A percentile compares a stretch with the other conserved stretches of the same genome.
Conservation (phyloP, 2,113 vertebrate species). For the Gracilinanus agilis region DNA sequence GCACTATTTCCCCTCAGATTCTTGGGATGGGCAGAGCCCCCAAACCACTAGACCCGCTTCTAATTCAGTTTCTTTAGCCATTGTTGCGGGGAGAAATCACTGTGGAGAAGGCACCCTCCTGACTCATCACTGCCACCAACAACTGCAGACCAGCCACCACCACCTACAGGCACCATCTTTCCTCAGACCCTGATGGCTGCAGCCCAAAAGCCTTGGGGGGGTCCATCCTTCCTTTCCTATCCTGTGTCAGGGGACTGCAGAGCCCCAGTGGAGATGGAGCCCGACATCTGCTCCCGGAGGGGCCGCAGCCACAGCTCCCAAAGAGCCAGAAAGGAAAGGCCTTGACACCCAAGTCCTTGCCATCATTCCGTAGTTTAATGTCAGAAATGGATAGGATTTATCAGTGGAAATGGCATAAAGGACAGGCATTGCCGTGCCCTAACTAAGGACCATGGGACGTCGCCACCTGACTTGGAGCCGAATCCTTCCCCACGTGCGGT, state of each 20-base stretch:
- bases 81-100: rapidly evolving
- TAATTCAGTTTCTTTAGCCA: not conserved
- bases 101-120: not conserved
- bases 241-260: no score
- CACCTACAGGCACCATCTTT: not conserved
- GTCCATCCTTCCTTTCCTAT: not conserved
- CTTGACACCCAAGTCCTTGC: not conserved
- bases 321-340: not conserved
- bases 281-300: not conserved
- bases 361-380: not conserved
- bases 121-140: not conserved
- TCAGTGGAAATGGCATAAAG: not conserved
- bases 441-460: not conserved
- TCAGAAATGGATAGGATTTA: not conserved
- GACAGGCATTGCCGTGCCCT: no score
- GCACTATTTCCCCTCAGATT: not conserved
- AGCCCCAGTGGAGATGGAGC: not conserved
- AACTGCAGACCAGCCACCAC: not conserved
- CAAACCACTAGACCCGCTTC: not conserved
- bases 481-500: not conserved
- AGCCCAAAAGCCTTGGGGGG: not conserved
- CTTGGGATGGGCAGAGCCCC: not conserved
- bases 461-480: not conserved
- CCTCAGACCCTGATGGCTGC: not conserved
- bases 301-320: rapidly evolving